Evolutionary conservation across 2,888 invertebrate genomes (phyloP).

Genomic region (Parnassius apollo): DNA sequence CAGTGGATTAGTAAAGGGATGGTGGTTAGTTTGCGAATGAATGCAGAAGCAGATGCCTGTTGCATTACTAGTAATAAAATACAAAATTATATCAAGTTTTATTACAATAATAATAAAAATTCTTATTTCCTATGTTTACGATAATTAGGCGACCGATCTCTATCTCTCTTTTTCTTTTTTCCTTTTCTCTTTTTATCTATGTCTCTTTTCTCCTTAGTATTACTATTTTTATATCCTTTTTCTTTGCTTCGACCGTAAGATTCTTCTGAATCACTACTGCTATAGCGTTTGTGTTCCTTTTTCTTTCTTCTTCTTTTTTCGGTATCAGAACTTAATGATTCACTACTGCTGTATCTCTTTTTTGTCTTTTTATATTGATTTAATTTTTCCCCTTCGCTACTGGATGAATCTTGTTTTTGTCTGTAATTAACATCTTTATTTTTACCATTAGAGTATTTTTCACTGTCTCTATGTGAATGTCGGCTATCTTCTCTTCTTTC

Average conservation of each 20-base stretch:
- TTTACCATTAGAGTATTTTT: slow-evolving; percentile 46
- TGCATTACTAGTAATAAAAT: neutral
- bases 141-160: slow-evolving; percentile 75
- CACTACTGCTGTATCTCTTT: slow-evolving; percentile 48
- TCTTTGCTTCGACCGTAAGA: slow-evolving; percentile 31
- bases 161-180: slow-evolving; percentile 77
- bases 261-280: slow-evolving; percentile 47
- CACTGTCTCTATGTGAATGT: slow-evolving; percentile 37
- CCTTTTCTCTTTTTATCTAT: slow-evolving; percentile 82
- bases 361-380: slow-evolving; percentile 38
- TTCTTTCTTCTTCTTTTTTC: slow-evolving; percentile 41
- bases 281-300: slow-evolving; percentile 39
- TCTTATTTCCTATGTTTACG: slow-evolving; percentile 73
- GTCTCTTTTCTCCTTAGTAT: slow-evolving; percentile 68
- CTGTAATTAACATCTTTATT: slow-evolving; percentile 37
- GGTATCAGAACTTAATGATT: slow-evolving; percentile 52
- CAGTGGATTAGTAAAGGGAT: too few relatives aligned
- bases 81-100: neutral
- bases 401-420: slow-evolving; percentile 43
- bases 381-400: slow-evolving; percentile 35
- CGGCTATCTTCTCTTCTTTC: slow-evolving; percentile 34
- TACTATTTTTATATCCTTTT: slow-evolving; percentile 57
- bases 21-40: too few relatives aligned
- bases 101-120: slow-evolving; percentile 3
- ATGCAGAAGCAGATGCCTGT: too few relatives aligned